Evolutionary conservation across 2,797 vertebrate genomes (phyloP).

Genomic region (Kryptopterus vitreolus): DNA sequence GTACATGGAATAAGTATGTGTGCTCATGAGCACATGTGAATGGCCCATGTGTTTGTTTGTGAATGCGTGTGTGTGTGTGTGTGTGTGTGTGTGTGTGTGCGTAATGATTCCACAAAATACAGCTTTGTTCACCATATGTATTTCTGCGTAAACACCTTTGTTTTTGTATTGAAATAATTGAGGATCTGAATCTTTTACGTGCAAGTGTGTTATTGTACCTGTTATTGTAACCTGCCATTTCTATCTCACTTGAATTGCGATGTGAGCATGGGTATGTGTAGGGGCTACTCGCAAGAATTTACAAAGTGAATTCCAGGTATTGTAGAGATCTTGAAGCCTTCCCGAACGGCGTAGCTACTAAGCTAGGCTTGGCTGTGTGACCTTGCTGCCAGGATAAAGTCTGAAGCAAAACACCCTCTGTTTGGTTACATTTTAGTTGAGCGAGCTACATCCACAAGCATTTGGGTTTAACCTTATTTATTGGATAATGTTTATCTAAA

Average conservation of each 20-base stretch:
- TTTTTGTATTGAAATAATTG: background rate
- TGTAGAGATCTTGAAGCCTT: background rate
- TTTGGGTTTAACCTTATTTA: background rate
- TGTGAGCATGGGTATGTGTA: conserved; percentile 10
- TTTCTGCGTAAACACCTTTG: conserved; percentile 14
- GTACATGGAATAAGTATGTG: conserved; percentile 41
- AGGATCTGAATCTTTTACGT: background rate
- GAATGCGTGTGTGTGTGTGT: too few relatives aligned
- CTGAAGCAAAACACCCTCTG: background rate
- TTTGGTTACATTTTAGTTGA: background rate
- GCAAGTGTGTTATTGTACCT: conserved; percentile 3
- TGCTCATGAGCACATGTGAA: background rate
- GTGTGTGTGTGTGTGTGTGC: conserved; percentile 19
- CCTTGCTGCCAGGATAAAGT: background rate
- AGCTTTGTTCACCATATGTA: background rate
- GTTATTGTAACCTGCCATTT: background rate
- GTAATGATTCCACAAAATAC: background rate
- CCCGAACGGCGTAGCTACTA: background rate
- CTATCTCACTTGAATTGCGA: background rate
- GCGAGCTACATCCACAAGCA: background rate
- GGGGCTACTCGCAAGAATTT: background rate
- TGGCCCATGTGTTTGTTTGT: too few relatives aligned
- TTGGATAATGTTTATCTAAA: background rate
- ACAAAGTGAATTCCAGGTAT: background rate
- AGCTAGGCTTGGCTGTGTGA: background rate